These are phyloP conservation scores for Agrilus cyanescens DNA, from an alignment of 2,888 invertebrate species.

Conservation along the genomic window DNA sequence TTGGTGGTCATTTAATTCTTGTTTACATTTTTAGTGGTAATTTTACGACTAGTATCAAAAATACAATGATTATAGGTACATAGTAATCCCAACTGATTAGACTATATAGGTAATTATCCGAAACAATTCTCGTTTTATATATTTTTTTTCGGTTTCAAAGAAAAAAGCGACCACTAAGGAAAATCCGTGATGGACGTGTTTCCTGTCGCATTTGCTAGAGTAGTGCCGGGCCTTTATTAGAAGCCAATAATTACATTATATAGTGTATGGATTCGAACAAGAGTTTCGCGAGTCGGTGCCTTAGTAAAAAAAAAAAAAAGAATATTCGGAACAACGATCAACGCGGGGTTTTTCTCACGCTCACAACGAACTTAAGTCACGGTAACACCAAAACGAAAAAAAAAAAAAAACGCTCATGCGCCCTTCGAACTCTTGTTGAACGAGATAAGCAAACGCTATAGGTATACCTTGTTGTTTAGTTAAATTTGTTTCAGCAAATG, in stretches of 20 bases:
- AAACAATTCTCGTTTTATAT: too few species aligned
- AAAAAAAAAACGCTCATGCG: constrained; percentile 10
- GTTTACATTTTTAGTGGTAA: too few species aligned
- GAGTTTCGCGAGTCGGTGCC: constrained; percentile 13
- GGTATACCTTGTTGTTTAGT: too few species aligned
- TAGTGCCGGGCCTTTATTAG: constrained; percentile 28
- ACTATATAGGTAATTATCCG: too few species aligned
- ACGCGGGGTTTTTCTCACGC: constrained; percentile 4
- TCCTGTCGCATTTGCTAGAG: constrained; percentile 9
- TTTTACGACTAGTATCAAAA: too few species aligned
- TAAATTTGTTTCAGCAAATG: too few species aligned
- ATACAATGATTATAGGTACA: too few species aligned
- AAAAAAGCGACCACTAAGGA: too few species aligned
- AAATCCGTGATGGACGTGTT: too few species aligned
- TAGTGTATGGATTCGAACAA: constrained; percentile 7
- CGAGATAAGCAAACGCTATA: background rate
- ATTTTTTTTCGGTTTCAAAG: too few species aligned
- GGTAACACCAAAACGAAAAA: constrained; percentile 2
- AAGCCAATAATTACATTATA: background rate
- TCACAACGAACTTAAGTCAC: constrained; percentile 1
- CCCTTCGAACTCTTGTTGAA: constrained; percentile 14
- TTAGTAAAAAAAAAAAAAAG: constrained; percentile 9
- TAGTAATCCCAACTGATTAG: too few species aligned
- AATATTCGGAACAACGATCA: constrained; percentile 11
- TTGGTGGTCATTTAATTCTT: too few species aligned